Conservation (phyloP, 2,888 invertebrate genomes). For the Cabera pusaria region DNA sequence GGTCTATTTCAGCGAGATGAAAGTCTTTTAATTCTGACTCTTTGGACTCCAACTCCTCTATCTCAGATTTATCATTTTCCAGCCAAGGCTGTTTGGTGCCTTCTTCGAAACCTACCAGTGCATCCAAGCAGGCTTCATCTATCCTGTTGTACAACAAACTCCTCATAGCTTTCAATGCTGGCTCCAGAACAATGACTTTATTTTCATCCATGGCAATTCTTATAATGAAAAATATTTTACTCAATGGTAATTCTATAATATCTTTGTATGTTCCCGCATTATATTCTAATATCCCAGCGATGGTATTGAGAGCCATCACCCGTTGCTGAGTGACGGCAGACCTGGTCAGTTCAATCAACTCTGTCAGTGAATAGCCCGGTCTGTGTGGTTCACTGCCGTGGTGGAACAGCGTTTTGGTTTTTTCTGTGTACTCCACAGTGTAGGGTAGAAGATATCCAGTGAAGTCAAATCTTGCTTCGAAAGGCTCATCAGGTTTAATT, state of each 20-base stretch:
- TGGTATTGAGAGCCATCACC: conserved; percentile 89
- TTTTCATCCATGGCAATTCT: conserved; percentile 95
- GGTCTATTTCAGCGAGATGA: conserved; percentile 92
- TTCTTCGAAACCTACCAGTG: conserved; percentile 85
- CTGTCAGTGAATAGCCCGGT: conserved; percentile 95
- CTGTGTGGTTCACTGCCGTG: conserved; percentile 96
- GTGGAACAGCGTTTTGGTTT: conserved; percentile 89
- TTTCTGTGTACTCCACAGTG: conserved; percentile 80
- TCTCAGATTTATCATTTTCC: conserved; percentile 77
- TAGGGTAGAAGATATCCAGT: conserved; percentile 90
- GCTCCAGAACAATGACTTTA: conserved; percentile 87
- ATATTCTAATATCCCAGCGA: conserved; percentile 90
- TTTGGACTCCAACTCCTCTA: conserved; percentile 79
- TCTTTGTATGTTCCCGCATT: conserved; percentile 90
- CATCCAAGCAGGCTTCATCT: conserved; percentile 91
- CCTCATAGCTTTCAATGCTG: conserved; percentile 90
- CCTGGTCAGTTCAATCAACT: conserved; percentile 91
- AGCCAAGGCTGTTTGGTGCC: conserved; percentile 85
- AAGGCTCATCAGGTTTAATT: conserved; percentile 83
- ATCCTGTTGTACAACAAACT: conserved; percentile 89
- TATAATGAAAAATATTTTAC: conserved; percentile 90
- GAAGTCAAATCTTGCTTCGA: conserved; percentile 93
- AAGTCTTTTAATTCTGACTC: conserved; percentile 90
- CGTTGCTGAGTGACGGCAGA: conserved; percentile 93
- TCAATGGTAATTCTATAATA: conserved; percentile 89